Conservation (phyloP, 1,140 invertebrate genomes). For the Phymastichus coffea region DNA sequence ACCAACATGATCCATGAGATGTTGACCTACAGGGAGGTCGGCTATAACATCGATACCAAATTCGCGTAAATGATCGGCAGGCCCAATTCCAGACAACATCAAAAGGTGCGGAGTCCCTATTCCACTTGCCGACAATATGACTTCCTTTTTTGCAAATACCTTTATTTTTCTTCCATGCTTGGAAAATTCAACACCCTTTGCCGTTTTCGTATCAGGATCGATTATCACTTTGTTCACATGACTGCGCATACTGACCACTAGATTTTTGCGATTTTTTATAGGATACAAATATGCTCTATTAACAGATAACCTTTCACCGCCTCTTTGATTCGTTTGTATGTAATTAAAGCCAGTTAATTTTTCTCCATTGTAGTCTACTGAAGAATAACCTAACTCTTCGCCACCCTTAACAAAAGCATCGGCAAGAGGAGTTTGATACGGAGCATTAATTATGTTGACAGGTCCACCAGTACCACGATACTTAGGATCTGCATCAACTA, state of each 20-base stretch:
- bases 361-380: too few species aligned
- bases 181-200: constrained; percentile 58
- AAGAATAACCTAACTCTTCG: too few species aligned
- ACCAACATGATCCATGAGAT: constrained; percentile 58
- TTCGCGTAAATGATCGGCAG: constrained; percentile 56
- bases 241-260: background rate
- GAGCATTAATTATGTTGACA: too few species aligned
- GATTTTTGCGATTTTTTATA: constrained; percentile 1
- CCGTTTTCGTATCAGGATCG: constrained; percentile 56
- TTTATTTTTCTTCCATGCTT: constrained; percentile 37
- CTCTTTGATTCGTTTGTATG: too few species aligned
- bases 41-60: constrained; percentile 46
- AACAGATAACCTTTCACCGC: too few species aligned
- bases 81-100: constrained; percentile 62
- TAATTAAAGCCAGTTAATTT: too few species aligned
- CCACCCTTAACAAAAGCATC: too few species aligned
- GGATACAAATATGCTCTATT: constrained; percentile 21
- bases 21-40: constrained; percentile 61
- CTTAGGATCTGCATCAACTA: too few species aligned
- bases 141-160: constrained; percentile 54
- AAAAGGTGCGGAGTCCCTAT: constrained; percentile 73
- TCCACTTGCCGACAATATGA: constrained; percentile 70
- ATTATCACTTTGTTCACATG: constrained; percentile 48
- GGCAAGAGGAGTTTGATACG: too few species aligned
- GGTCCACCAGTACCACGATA: too few species aligned